Evolutionary conservation across 2,113 vertebrate species (phyloP), one percentile per base, ranked within the genome.

Genomic region (Lampris megalopsis): DNA sequence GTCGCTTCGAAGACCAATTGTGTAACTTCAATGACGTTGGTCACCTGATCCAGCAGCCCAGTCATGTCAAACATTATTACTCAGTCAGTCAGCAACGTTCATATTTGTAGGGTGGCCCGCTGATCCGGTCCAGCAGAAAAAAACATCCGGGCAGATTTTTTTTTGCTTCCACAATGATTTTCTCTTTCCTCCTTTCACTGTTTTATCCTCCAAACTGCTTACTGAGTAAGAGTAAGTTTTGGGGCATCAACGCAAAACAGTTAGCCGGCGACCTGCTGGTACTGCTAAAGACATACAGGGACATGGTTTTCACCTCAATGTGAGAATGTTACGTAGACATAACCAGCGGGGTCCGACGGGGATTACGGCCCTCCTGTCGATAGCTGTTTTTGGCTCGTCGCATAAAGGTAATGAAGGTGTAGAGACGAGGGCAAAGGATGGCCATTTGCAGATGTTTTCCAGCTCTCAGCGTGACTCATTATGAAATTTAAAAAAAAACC

Each of bases 381-480:
- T 81, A 36, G 66, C 68, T 80, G 83, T 71, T 50, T 87, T 86
- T 83, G 73, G 76, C 80, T 86, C 43, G 53, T 79, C 43, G 11
- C 73, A 40, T 64, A 78, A 64, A 75, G 41, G 73, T 61, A 5
- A 65, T 47, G 47, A 58, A 73, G 61, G 58, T 65, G 54, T 68
- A 71, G 72, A 54, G 48, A 52, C 60, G 10, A 43, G 37, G 3
- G 24, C 79, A 66, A 0, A 50, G 74, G 73, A 73, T 71, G 73
- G 9, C 68, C 4, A 41, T 49, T 60, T 43, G 37, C 70, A 72
- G 81, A 77, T 71, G 68, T 42, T 69, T 58, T 48, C 57, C 74
- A 24, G 43, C 43, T 53, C 9, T 73, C 60, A 49, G 58, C 69
- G 65, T 71, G 50, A 86, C 73, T 8, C 47, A 10, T 83, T 68